Conservation (phyloP, 2,797 vertebrate genomes). For the Morus bassanus region DNA sequence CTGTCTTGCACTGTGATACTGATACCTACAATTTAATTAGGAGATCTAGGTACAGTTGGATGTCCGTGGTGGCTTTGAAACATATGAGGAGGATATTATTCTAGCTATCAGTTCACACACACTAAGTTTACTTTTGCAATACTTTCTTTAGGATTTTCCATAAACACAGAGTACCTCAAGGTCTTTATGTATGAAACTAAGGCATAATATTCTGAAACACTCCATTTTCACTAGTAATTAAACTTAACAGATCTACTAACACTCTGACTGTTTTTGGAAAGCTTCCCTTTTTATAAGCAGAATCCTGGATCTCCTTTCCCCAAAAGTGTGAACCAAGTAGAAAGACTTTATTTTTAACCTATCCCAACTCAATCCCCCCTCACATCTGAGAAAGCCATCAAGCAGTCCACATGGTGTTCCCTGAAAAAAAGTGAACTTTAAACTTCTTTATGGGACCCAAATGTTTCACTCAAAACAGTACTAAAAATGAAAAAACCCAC, state of each 20-base stretch:
- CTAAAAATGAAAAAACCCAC: neutral
- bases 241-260: neutral
- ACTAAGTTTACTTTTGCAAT: neutral
- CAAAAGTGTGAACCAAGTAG: neutral
- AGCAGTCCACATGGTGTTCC: neutral
- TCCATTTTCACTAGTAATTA: neutral
- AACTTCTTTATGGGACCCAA: neutral
- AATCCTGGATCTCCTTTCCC: neutral
- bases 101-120: neutral
- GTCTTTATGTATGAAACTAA: neutral
- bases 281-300: neutral
- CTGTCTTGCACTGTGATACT: neutral
- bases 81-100: neutral
- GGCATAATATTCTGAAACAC: neutral
- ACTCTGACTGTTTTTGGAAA: neutral
- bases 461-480: neutral
- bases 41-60: neutral
- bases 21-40: neutral
- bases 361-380: neutral
- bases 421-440: neutral
- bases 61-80: neutral
- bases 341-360: conserved; percentile 22
- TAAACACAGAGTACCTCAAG: neutral
- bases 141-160: neutral
- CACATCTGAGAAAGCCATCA: conserved; percentile 43